Conservation (phyloP, 2,888 invertebrate genomes). For the Darwinula stevensoni region DNA sequence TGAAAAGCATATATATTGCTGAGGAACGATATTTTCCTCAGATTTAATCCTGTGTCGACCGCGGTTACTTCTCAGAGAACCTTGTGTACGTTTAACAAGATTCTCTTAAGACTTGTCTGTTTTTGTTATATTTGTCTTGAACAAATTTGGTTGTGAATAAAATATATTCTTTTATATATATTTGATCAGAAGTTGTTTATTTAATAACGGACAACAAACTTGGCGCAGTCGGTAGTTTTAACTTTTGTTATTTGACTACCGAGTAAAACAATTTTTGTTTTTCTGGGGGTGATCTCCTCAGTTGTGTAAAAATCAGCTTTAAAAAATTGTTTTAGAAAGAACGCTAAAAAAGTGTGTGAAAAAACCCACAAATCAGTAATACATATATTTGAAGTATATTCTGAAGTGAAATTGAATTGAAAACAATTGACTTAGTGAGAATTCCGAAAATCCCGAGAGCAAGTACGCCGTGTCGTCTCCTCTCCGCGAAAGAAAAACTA, state of each 20-base stretch:
- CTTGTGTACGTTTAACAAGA: conserved; percentile 1
- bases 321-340: conserved; percentile 2
- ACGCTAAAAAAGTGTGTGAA: conserved; percentile 1
- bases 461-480: conserved; percentile 2
- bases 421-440: conserved; percentile 2
- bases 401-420: conserved; percentile 2
- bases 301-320: conserved; percentile 2
- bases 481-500: conserved; percentile 1
- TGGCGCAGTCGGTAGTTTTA: conserved; percentile 2
- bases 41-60: conserved; percentile 1
- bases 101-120: conserved; percentile 2
- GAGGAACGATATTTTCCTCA: conserved; percentile 2
- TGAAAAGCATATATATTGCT: too few species aligned
- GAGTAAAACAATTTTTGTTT: conserved; percentile 1
- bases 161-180: conserved; percentile 2
- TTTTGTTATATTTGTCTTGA: conserved; percentile 2
- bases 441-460: conserved; percentile 2
- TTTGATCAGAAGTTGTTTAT: conserved; percentile 2
- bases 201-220: conserved; percentile 1
- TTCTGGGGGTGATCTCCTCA: conserved; percentile 2
- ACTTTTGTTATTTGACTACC: conserved; percentile 2
- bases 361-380: conserved; percentile 2
- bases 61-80: conserved; percentile 2
- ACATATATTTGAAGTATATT: conserved; percentile 2
- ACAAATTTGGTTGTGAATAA: conserved; percentile 2